phyloP scores from a whole-genome alignment of 1,140 invertebrate genomes.

The Zophobas morio region DNA sequence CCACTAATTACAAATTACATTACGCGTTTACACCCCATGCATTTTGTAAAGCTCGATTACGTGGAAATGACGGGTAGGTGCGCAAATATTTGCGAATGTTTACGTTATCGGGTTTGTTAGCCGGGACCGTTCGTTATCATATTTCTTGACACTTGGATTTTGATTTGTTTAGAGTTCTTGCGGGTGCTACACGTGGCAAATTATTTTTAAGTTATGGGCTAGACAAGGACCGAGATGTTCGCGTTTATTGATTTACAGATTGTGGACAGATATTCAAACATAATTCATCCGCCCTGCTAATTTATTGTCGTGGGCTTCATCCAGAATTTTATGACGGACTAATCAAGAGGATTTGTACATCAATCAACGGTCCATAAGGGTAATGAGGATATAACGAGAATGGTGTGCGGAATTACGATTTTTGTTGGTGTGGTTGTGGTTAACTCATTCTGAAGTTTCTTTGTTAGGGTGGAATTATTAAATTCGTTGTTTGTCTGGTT shows the following conservation, averaged over 20 bases:
- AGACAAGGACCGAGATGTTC: background rate
- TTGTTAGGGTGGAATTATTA: too few species aligned
- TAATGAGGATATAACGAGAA: background rate
- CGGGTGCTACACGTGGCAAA: background rate
- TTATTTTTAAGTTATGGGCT: background rate
- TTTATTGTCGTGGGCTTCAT: background rate
- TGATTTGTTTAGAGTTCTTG: background rate
- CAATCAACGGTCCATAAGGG: background rate
- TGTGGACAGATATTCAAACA: background rate
- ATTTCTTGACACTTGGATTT: background rate
- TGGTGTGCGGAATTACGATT: too few species aligned
- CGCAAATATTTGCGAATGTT: background rate
- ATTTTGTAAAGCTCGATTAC: conserved; percentile 1
- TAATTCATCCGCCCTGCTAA: background rate
- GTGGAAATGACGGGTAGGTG: background rate
- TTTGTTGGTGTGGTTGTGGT: too few species aligned
- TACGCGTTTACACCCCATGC: background rate
- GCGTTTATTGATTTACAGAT: background rate
- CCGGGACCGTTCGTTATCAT: background rate
- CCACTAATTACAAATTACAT: conserved; percentile 4
- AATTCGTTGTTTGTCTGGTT: too few species aligned
- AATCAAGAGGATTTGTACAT: background rate
- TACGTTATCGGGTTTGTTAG: background rate
- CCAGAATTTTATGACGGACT: background rate
- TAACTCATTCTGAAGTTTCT: too few species aligned